These are phyloP conservation scores for Paramormyrops kingsleyae DNA, from an alignment of 2,113 vertebrate species.

Conservation along the genomic window DNA sequence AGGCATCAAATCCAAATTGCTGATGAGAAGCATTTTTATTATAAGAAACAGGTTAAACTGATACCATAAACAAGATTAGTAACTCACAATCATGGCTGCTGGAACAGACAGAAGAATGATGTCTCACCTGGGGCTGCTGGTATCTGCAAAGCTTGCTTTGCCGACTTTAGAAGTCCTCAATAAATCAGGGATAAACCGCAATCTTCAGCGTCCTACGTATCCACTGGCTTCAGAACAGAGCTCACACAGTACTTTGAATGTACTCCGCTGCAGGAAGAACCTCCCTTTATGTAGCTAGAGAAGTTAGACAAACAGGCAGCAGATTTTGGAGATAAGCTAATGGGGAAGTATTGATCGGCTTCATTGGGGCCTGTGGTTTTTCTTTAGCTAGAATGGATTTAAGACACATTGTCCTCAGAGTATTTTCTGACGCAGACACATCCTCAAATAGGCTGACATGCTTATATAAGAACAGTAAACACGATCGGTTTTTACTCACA, in stretches of 20 bases:
- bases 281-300: conserved; percentile 83
- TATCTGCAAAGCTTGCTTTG: too few relatives aligned
- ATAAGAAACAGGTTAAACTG: neutral
- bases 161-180: neutral
- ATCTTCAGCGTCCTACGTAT: neutral
- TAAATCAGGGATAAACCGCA: neutral
- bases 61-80: neutral
- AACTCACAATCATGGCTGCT: neutral
- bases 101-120: neutral
- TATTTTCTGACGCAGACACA: neutral
- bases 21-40: too few relatives aligned
- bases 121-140: neutral
- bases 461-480: neutral
- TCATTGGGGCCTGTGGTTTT: conserved; percentile 44
- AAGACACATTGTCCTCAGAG: neutral
- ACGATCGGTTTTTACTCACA: neutral
- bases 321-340: conserved; percentile 82
- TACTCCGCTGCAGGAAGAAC: conserved; percentile 39
- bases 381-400: neutral
- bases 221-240: conserved; percentile 10
- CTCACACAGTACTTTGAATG: neutral
- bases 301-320: conserved; percentile 83
- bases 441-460: neutral
- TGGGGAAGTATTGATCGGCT: conserved; percentile 84
- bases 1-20: neutral